Percentiles rank a stretch among this genome's conserved stretches.
Conservation (phyloP, 2,797 vertebrate genomes). For the Gallinago stenura region DNA sequence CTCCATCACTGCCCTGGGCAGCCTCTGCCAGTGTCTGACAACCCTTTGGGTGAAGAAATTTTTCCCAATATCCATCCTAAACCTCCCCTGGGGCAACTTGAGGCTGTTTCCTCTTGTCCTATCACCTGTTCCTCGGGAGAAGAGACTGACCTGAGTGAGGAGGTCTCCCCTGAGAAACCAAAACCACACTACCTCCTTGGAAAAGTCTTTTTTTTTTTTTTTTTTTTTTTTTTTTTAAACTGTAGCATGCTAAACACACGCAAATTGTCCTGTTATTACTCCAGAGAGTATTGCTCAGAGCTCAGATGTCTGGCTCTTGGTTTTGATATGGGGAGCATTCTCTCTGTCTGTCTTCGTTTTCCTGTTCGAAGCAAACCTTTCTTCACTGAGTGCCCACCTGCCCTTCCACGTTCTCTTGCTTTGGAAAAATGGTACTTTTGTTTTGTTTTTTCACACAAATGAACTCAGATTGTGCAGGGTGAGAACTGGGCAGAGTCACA, state of each 20-base stretch:
- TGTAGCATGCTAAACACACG: background rate
- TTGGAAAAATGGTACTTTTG: background rate
- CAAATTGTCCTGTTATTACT: background rate
- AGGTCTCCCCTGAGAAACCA: background rate
- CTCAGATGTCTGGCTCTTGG: background rate
- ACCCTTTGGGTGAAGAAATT: background rate
- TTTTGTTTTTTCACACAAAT: background rate
- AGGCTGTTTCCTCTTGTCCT: background rate
- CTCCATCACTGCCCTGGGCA: background rate
- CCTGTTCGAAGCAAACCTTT: fast-evolving
- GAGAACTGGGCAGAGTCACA: background rate
- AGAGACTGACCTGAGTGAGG: background rate
- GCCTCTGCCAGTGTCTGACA: background rate
- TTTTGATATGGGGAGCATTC: background rate
- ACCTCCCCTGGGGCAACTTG: background rate
- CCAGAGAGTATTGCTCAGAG: fast-evolving
- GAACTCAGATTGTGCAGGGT: background rate
- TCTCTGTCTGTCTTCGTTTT: background rate
- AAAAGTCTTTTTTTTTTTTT: background rate
- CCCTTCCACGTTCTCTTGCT: background rate
- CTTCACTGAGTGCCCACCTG: background rate
- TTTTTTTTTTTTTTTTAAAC: background rate
- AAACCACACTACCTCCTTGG: background rate
- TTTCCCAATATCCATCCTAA: background rate
- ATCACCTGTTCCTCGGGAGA: background rate